phyloP scores from a whole-genome alignment of 2,797 vertebrate genomes.

The Acrossocheilus wenchowensis region DNA sequence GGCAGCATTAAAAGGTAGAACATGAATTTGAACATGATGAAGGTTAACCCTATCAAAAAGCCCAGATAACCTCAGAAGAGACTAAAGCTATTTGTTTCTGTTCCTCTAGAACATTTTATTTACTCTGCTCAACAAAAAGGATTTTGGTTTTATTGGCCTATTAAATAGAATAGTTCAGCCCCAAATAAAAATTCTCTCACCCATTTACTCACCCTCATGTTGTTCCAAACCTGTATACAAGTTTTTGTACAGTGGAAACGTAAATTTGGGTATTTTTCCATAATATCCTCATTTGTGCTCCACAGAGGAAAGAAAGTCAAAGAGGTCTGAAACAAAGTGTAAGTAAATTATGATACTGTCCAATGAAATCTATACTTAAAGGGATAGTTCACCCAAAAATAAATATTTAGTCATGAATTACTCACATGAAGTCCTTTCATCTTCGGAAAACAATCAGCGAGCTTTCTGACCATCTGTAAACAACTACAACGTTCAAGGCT shows the following conservation, averaged over 20 bases:
- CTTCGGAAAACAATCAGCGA: background rate
- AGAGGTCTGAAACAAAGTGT: background rate
- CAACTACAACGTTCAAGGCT: too few relatives aligned
- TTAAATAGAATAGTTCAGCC: background rate
- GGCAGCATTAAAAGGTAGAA: background rate
- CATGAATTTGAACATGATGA: background rate
- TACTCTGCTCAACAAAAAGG: background rate
- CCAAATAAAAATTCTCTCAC: background rate
- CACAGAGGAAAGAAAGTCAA: background rate
- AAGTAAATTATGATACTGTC: background rate
- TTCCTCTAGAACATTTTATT: background rate
- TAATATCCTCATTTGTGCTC: background rate
- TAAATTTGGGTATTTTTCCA: background rate
- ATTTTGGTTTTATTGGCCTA: background rate
- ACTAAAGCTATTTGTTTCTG: background rate
- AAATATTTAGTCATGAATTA: background rate
- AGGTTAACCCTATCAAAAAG: background rate
- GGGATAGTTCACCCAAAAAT: background rate
- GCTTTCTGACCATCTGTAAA: too few relatives aligned
- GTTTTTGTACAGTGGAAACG: background rate
- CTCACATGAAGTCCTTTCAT: background rate
- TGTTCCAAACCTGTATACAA: background rate
- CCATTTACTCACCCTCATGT: background rate
- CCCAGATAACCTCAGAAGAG: constrained; percentile 12
- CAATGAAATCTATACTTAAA: background rate